Evolutionary conservation across 2,797 vertebrate genomes (phyloP), one percentile per base, ranked within the genome.

Genomic region (Pangasius djambal): DNA sequence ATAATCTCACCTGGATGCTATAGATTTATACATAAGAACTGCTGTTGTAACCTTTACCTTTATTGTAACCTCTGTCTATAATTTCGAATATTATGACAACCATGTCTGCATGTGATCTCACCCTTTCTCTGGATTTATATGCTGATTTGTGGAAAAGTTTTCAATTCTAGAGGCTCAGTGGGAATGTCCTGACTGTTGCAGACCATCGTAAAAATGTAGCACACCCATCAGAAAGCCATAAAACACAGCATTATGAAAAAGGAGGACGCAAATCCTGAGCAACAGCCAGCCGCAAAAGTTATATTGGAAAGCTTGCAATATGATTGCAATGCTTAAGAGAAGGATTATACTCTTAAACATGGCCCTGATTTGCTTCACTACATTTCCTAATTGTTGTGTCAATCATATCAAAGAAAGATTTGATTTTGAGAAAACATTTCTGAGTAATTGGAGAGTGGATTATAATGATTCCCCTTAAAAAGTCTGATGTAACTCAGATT

Each of bases 401-500:
- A 88, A 84, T 81, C 88, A 89, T 86, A 89, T 88, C 69, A 89
- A 87, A 88, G 87, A 82, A 89, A 77, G 79, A 90, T 91, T 89
- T 78, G 90, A 85, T 87, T 86, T 31, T 0, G 84, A 69, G 72
- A 84, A 90, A 89, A 79, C 89, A 82, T 89, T 89, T 90, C 63
- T 83, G 70, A 82, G 57, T 88, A 90, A 90, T 85, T 92, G 89
- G 89, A 84, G 25, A 31, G 72, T 61, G 87, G 88, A 88, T 91
- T 92, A 92, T 88, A 87, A 89, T 16, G 13, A 57, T 70, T 61
- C 85, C 88, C 85, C 65, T 59, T 57, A 78, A 85, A 83, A 79
- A 86, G 57, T 84, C 84, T 88, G 65, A 87, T 77, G 78, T 37
- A 78, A 74, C 81, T 70, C 89, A 63, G 75, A 83, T 90, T 91